Base-by-base conservation (phyloP, 2,797 vertebrate species). In the Helarctos malayanus region DNA sequence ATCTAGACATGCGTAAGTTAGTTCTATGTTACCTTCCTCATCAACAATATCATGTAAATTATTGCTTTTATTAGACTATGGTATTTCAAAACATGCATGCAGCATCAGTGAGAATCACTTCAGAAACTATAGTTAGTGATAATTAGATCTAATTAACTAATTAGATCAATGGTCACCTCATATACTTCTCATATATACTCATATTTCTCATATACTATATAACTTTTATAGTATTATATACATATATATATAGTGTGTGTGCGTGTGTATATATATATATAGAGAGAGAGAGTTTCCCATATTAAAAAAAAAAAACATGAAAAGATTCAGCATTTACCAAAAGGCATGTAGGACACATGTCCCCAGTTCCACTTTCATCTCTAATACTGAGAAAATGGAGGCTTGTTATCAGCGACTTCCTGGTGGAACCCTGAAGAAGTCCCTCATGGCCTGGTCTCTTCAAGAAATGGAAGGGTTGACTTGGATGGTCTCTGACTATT, bases 321-420 rank as follows among this genome's bases (percentile, higher is more conserved):
- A 93, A 96, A 73, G 3, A 52, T 52, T 79, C 11, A 85, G 21
- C 6, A 75, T 78, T 97, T 92, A 35, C n/a, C 75, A 91, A 91
- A 90, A 7, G 9, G 9, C 3, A 87, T 16, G 41, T 47, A 75
- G 18, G 27, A 83, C 4, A 56, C 10, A 52, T 25, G 23, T 80
- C 25, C 32, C 25, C 45, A 83, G 54, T 41, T 93, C 75, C 25
- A 49, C 76, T 73, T 96, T 63, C 21, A 68, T 38, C n/a, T 90
- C 49, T 63, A 75, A 38, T 63, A 23, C 63, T 71, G 35, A 95
- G 16, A 73, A 38, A 63, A 32, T 54, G n/a, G 32, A 68, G 12
- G n/a, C 18, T 41, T 15, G 29, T 32, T 61, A 11, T 84, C n/a
- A 21, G 7, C 65, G 32, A 78, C 76, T 89, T 81, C 5, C 71